phyloP scores from a whole-genome alignment of 2,888 invertebrate species.

The Gastracanthus pulcherrimus region DNA sequence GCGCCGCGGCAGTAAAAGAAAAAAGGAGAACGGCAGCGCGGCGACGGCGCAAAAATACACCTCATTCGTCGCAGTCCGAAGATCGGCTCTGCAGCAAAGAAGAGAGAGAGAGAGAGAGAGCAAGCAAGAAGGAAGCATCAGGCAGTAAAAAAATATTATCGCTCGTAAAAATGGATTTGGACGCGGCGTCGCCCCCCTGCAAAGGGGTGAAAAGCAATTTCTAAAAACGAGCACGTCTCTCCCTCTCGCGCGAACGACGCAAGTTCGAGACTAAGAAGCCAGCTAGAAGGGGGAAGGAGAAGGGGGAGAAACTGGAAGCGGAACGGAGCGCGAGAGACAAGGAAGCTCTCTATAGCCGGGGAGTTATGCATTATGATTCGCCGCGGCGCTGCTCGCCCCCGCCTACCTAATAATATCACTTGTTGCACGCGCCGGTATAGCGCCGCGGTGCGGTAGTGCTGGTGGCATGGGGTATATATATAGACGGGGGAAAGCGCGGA shows the following conservation, averaged over 20 bases:
- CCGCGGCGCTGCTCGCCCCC: slow-evolving; percentile 62
- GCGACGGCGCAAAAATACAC: no score
- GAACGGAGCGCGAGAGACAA: slow-evolving; percentile 35
- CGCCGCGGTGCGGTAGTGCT: no score
- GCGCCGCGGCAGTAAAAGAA: no score
- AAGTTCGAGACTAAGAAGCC: not conserved
- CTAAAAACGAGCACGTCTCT: not conserved
- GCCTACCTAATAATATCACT: slow-evolving; percentile 76
- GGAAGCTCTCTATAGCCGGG: slow-evolving; percentile 58
- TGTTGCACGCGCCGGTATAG: slow-evolving; percentile 74
- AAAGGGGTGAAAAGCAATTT: slow-evolving; percentile 25
- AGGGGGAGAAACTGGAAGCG: not conserved
- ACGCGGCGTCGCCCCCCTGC: not conserved
- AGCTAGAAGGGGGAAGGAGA: not conserved
- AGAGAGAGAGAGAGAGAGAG: no score
- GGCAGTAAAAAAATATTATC: slow-evolving; percentile 26
- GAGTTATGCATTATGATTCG: slow-evolving; percentile 77
- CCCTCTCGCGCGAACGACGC: no score
- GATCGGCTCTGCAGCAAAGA: no score
- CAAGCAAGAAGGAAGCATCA: no score
- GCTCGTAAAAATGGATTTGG: slow-evolving; percentile 43
- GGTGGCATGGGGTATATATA: no score
- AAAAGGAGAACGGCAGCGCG: no score
- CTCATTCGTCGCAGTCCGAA: no score
- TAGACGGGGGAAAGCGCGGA: not conserved